Base-by-base conservation (phyloP, 2,113 vertebrate species). In the Erythrocebus patas region DNA sequence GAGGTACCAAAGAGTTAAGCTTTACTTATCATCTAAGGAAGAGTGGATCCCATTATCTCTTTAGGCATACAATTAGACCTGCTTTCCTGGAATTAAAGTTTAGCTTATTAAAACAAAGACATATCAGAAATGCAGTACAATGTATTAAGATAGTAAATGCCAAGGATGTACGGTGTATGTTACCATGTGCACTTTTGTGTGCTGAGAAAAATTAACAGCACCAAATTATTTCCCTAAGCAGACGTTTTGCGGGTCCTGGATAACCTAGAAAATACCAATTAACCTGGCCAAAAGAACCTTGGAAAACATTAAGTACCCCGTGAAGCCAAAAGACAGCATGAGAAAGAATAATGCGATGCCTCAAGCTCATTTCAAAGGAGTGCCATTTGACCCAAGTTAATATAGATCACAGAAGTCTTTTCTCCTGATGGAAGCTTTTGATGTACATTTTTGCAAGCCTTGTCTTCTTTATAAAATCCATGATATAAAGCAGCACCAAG, bases 51-150 rank as follows among this genome's bases (percentile, higher is more conserved):
- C 13, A 55, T 91, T 79, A 89, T 18, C 12, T 91, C 45, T 75
- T 90, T 59, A 72, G 16, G 61, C 3, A 59, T 6, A 92, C 1
- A 61, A 66, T n/a, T 8, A 43, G 40, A 82, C 23, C 25, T 38
- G 4, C 72, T 95, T 87, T 64, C 5, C 43, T 95, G 5, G 8
- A 12, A 57, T 78, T 38, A 87, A 68, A 35, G 5, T 1, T 80
- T 48, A 1, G 73, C 17, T 88, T 66, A 76, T 75, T 96, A 93
- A 95, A 96, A 94, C 12, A 91, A 93, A 93, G 70, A 73, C 38
- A 94, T 12, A 3, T 78, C 11, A 85, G 17, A 97, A 89, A 81
- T 70, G 6, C 35, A 89, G 55, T 38, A 9, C 27, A 68, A 45
- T 40, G 22, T 14, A 75, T 76, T 45, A 30, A 91, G 27, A 80